Base-by-base conservation (phyloP, 2,888 invertebrate species). In the Drosophila incognita region DNA sequence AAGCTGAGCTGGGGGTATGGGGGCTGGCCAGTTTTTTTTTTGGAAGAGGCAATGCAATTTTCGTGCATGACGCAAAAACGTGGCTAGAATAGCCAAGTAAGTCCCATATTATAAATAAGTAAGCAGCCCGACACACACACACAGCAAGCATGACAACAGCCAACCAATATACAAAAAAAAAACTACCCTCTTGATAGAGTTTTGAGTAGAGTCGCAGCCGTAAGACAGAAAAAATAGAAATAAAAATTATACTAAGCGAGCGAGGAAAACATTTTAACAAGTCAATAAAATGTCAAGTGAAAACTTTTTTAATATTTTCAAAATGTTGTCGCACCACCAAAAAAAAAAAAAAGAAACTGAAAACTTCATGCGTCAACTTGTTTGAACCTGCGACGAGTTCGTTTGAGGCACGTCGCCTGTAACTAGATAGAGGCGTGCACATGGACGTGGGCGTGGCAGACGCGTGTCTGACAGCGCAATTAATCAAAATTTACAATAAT, bases 241-340 rank as follows among this genome's bases (percentile, higher is more conserved):
- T 70, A 76, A 69, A 79, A 78, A 83, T 76, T 74, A 83, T 81
- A 87, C 77, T 78, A 79, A 60, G 74, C 79, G 69, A 74, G 83
- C 76, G 87, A 75, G 76, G 69, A 79, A 88, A 87, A 88, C 90
- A 87, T 87, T 90, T 87, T 90, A 90, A 87, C 87, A 89, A 87
- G 87, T 87, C 87, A 87, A 87, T 87, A 87, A 87, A 87, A 89
- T 90, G 90, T 89, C 87, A 83, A 90, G 90, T 89, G 82, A 81
- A 90, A 90, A 90, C 59, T 90, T 87, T 87, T 87, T 89, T 90
- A 87, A 87, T 90, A 87, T 87, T 87, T 90, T 90, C 70, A 86
- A 87, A 90, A 75, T 85, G 83, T 81, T 84, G 89, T 82, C 87
- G 70, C 70, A 40, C 40, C 59, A 35, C 49, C 36, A 51, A 61